Base-by-base conservation (phyloP, 2,888 invertebrate genomes). In the Acrobeloides nanus region DNA sequence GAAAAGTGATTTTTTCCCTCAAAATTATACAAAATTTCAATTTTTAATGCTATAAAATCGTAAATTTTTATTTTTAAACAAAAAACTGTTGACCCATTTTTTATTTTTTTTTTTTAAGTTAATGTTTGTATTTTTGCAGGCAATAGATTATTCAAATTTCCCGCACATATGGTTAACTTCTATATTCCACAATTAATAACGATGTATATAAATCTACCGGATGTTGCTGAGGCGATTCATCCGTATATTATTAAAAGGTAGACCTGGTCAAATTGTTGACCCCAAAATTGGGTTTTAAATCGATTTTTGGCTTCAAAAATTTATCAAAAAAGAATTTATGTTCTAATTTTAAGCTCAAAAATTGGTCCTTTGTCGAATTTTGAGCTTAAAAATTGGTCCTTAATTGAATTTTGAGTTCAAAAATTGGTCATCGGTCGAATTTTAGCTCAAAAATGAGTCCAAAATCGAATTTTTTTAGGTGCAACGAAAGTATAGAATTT, bases 161-260 rank as follows among this genome's bases (percentile, higher is more conserved):
- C 84, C 25, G 83, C 87, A 75, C 81, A 81, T 59, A 89, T 92
- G 64, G 89, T 95, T 57, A 93, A 97, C 79, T 89, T 93, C 76
- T 97, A 93, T 79, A 82, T 97, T 75, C 95, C 95, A 38, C 97
- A 97, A 78, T 79, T 97, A 73, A 85, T 97, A 72, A 89, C 89
- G 72, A 89, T 97, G 88, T 97, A 93, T 76, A 87, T 95, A 77
- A 90, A 93, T 79, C 89, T 92, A 84, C 86, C 86, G 71, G 93
- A 93, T 75, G 84, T 93, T 62, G 93, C 95, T 46, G 93, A 95
- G 80, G 88, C 87, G 60, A 79, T 87, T 48, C 85, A 86, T 78
- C 84, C 86, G 5, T 87, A 86, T 76, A 77, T 87, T 52, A 81
- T 85, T 26, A 81, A 83, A 77, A 83, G 88, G 84, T 86, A 75